Evolutionary conservation across 2,113 vertebrate genomes (phyloP).

Genomic region (Thalassarche chlororhynchos): DNA sequence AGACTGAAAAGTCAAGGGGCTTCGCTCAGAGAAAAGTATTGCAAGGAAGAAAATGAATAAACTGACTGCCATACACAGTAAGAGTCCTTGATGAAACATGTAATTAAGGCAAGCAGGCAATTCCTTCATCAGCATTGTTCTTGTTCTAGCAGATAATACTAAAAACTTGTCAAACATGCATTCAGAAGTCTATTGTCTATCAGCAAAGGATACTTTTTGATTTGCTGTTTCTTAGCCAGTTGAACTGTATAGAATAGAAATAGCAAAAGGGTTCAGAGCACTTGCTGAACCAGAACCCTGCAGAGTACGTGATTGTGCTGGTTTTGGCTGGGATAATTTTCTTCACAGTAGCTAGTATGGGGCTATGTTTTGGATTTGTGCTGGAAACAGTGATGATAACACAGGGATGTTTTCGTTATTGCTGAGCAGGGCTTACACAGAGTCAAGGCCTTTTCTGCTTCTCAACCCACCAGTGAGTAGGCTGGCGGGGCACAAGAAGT

Average conservation of each 20-base stretch:
- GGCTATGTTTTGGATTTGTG: too few species aligned
- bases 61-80: not conserved
- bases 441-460: too few species aligned
- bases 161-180: not conserved
- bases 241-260: not conserved
- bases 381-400: too few species aligned
- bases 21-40: not conserved
- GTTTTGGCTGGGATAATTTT: too few species aligned
- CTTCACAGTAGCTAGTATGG: too few species aligned
- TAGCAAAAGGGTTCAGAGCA: not conserved
- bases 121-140: not conserved
- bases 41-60: not conserved
- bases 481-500: too few species aligned
- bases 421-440: too few species aligned
- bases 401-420: too few species aligned
- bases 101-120: not conserved
- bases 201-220: not conserved
- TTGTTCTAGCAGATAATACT: not conserved
- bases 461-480: too few species aligned
- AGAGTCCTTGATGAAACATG: not conserved
- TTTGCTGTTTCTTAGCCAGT: not conserved
- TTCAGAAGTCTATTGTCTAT: not conserved
- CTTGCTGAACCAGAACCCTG: conserved; percentile 6
- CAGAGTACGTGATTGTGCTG: not conserved
- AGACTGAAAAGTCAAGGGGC: not conserved